A percentile compares a stretch with the other conserved stretches of the same genome.
Evolutionary conservation across 2,113 vertebrate species (phyloP).

Genomic region (Anthoscopus minutus): DNA sequence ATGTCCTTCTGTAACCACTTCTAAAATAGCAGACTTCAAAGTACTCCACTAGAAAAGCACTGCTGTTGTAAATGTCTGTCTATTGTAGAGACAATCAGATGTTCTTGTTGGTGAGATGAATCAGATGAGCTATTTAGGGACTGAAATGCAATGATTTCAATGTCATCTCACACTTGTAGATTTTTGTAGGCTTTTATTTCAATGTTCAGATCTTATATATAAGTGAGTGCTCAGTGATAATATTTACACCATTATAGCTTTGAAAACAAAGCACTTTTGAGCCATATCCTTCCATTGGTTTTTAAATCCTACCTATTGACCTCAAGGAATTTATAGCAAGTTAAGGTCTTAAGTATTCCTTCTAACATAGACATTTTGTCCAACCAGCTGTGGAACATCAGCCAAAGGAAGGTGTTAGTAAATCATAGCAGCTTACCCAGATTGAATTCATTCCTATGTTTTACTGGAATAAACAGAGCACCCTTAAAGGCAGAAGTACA

Average conservation of each 20-base stretch:
- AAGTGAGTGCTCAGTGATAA: not conserved
- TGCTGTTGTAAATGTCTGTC: not conserved
- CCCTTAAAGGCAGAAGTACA: not conserved
- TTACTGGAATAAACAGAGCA: not conserved
- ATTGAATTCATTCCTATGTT: not conserved
- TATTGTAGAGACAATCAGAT: not conserved
- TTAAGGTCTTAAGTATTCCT: not conserved
- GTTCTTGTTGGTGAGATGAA: not conserved
- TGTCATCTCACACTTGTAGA: not conserved
- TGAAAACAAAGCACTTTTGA: not conserved
- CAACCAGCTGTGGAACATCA: not conserved
- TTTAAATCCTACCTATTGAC: slow-evolving; percentile 24
- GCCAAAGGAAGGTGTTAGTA: not conserved
- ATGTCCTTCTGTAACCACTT: not conserved
- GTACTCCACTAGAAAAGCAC: not conserved
- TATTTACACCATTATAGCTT: slow-evolving; percentile 8
- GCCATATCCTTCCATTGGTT: slow-evolving; percentile 11
- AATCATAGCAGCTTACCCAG: not conserved
- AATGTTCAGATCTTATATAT: not conserved
- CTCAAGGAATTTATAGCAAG: slow-evolving; percentile 16
- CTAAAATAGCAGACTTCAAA: not conserved
- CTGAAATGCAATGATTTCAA: not conserved
- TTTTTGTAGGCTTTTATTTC: not conserved
- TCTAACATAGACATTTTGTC: not conserved
- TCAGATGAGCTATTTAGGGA: not conserved